Conservation (phyloP, 1,140 invertebrate genomes). For the Oppia nitens region DNA sequence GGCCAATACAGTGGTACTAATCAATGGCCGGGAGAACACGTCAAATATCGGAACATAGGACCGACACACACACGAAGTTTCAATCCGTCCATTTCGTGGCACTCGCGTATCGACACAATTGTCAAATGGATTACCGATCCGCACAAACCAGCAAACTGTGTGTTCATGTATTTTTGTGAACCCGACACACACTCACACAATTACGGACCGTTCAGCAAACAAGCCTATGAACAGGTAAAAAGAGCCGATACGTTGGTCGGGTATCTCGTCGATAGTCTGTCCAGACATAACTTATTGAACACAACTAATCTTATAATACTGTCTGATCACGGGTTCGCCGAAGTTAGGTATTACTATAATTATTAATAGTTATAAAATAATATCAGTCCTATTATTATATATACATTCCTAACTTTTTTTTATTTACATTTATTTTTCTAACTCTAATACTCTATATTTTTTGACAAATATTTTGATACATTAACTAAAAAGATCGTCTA, state of each 20-base stretch:
- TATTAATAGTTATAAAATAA: constrained; percentile 13
- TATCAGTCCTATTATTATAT: constrained; percentile 2
- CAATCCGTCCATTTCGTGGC: constrained; percentile 10
- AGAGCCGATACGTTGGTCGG: constrained; percentile 19
- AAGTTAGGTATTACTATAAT: constrained; percentile 20
- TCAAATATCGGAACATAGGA: not conserved
- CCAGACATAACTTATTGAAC: constrained; percentile 10
- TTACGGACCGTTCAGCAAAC: constrained; percentile 16
- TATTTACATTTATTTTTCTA: constrained; percentile 18
- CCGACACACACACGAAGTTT: not conserved
- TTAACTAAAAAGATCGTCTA: not conserved
- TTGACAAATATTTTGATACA: not conserved
- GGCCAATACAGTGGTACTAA: not conserved
- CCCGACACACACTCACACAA: constrained; percentile 18
- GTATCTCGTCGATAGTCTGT: constrained; percentile 20
- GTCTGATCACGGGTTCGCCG: constrained; percentile 25
- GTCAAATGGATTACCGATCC: constrained; percentile 15
- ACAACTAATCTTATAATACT: constrained; percentile 22
- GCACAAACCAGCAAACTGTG: constrained; percentile 16
- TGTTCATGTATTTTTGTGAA: constrained; percentile 20
- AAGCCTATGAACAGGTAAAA: constrained; percentile 4
- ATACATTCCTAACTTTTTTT: constrained; percentile 14
- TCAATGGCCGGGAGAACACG: not conserved
- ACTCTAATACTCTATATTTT: not conserved
- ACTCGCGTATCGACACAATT: constrained; percentile 12